Conservation (phyloP, 2,113 vertebrate genomes). For the Salvator merianae region DNA sequence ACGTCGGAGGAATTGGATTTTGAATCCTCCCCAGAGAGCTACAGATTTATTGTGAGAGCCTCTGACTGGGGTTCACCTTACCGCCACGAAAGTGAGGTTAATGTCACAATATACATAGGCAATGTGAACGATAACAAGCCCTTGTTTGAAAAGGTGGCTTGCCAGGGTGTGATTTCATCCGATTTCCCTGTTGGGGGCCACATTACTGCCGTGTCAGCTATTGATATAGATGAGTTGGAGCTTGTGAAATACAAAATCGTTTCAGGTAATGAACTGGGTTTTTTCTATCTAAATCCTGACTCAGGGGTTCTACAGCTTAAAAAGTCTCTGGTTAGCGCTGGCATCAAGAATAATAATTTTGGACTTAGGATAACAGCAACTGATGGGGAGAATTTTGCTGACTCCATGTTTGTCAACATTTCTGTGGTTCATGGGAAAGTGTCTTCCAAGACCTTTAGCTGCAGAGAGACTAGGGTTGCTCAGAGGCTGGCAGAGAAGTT, state of each 20-base stretch:
- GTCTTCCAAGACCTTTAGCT: conserved; percentile 87
- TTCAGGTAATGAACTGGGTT: conserved; percentile 91
- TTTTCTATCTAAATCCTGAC: conserved; percentile 94
- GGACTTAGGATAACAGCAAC: conserved; percentile 93
- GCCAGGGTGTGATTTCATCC: conserved; percentile 88
- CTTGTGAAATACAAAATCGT: conserved; percentile 96
- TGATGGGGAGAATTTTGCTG: conserved; percentile 94
- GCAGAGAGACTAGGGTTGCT: conserved; percentile 92
- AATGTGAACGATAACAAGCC: conserved; percentile 96
- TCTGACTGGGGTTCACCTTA: conserved; percentile 98
- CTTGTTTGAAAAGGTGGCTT: conserved; percentile 93
- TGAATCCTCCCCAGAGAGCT: conserved; percentile 91
- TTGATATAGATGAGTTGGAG: conserved; percentile 94
- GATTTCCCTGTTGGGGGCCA: conserved; percentile 89
- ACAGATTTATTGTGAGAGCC: conserved; percentile 90
- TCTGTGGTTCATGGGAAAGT: conserved; percentile 87
- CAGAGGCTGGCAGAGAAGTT: conserved; percentile 95
- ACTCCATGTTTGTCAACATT: conserved; percentile 94
- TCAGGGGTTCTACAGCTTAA: conserved; percentile 91
- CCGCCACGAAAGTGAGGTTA: conserved; percentile 92
- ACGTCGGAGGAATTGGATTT: conserved; percentile 92
- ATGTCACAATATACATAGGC: conserved; percentile 88
- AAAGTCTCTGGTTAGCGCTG: conserved; percentile 81
- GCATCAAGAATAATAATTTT: conserved; percentile 83
- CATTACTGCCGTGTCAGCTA: conserved; percentile 94